Evolutionary conservation across 2,113 vertebrate species (phyloP), one percentile per base, ranked within the genome.

Genomic region (Tricholaema leucomelas): DNA sequence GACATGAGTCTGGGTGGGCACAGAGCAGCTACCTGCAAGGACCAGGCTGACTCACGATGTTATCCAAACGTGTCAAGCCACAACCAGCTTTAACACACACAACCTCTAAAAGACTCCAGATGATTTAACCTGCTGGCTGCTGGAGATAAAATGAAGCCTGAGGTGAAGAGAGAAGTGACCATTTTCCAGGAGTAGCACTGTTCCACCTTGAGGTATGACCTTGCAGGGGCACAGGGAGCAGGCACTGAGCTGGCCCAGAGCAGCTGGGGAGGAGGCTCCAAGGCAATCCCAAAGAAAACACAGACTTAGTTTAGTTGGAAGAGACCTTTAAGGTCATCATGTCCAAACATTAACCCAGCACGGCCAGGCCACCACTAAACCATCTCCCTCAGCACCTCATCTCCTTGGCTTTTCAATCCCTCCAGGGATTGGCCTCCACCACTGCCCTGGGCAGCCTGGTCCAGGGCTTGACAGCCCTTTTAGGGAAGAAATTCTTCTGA

Each of bases 121-220:
- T 38, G 35, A 72, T 67, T 77, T 67, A 75, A 88, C 19, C 36
- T 11, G 30, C 35, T 15, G 44, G 60, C 63, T 65, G 50, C 31
- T 2, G 30, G 46, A 58, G 15, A 1, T 2, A 50, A 79, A 16
- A 60, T 8, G 12, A 85, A 7, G 46, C 21, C 44, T 7, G 4
- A 36, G 9, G 58, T 1, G 19, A 66, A 31, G 4, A 48, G 36
- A 19, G 64, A 63, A 70, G 17, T 3, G 46, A n/a, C 21, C 7
- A 15, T 6, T 38, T 55, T 52, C 48, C 46, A 21, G 31, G 38
- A 59, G 58, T 3, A 8, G 54, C 23, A 46, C 31, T 16, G 3
- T 3, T 3, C 17, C 8, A 2, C 27, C 3, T 4, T 7, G n/a
- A 42, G 65, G 9, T 28, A n/a, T 5, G 9, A 8, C 18, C 18